A percentile compares a stretch with the other conserved stretches of the same genome.
Conservation (phyloP, 1,140 invertebrate species). For the Hydropsyche tenuis region DNA sequence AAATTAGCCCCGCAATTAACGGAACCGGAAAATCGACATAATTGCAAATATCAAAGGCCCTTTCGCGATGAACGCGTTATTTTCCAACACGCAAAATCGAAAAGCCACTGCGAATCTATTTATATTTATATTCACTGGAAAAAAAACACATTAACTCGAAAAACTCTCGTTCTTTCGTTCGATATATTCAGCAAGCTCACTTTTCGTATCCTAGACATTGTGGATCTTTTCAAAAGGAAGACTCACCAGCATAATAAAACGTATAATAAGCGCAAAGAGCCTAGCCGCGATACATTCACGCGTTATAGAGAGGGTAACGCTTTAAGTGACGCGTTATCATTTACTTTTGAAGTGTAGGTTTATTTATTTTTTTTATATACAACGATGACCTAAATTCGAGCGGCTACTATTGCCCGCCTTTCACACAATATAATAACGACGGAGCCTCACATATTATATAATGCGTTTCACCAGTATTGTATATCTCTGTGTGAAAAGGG, state of each 20-base stretch:
- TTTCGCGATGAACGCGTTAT: no score
- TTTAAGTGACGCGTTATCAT: slow-evolving; percentile 30
- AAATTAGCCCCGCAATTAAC: slow-evolving; percentile 1
- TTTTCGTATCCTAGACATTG: slow-evolving; percentile 6
- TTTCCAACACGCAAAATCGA: no score
- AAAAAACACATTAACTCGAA: no score
- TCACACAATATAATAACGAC: slow-evolving; percentile 42
- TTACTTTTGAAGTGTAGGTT: slow-evolving; percentile 16
- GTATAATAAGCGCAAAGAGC: no score
- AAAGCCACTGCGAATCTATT: no score
- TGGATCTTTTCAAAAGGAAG: not conserved
- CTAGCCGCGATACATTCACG: no score
- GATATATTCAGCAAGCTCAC: not conserved
- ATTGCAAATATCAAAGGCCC: no score
- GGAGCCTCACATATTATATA: not conserved
- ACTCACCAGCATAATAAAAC: not conserved
- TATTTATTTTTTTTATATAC: slow-evolving; percentile 12
- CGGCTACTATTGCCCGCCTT: slow-evolving; percentile 16
- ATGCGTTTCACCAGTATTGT: no score
- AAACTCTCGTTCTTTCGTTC: no score
- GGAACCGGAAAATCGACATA: no score
- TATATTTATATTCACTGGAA: no score
- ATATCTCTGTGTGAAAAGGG: slow-evolving; percentile 22
- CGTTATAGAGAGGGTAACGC: not conserved
- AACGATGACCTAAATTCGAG: slow-evolving; percentile 26